These are phyloP conservation scores for Peromyscus attwateri DNA, from an alignment of 2,797 vertebrate genomes.

Conservation along the genomic window DNA sequence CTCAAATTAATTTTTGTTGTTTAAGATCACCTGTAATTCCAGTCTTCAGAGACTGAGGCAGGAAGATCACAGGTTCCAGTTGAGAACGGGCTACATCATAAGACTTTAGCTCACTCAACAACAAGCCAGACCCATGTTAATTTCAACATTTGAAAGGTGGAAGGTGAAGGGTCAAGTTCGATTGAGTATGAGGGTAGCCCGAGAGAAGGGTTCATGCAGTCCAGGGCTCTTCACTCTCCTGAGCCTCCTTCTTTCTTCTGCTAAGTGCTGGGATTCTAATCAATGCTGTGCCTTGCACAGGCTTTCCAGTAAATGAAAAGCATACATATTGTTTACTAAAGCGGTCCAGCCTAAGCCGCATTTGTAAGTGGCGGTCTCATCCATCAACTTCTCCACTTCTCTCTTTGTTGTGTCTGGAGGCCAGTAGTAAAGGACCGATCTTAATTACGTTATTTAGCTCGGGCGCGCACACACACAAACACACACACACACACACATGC, in stretches of 20 bases:
- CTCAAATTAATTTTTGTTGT: not conserved
- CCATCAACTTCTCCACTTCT: not conserved
- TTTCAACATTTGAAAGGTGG: not conserved
- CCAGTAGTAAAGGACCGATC: not conserved
- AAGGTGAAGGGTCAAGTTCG: not conserved
- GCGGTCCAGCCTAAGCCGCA: not conserved
- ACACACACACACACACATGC: too few relatives aligned
- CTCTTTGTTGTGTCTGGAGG: not conserved
- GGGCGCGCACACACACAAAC: too few relatives aligned
- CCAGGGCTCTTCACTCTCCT: not conserved
- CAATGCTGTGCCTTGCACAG: not conserved
- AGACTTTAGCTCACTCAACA: not conserved
- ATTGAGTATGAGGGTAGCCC: not conserved
- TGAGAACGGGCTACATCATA: not conserved
- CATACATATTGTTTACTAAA: not conserved
- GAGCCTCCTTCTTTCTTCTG: not conserved
- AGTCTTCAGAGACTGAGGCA: not conserved
- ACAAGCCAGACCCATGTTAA: not conserved
- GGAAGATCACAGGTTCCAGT: not conserved
- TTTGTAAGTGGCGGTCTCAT: constrained; percentile 33
- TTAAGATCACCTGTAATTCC: not conserved
- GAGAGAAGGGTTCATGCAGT: not conserved
- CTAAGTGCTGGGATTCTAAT: not conserved
- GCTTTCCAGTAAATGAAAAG: not conserved
- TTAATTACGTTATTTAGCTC: not conserved